Conservation (phyloP, 2,113 vertebrate genomes). For the Oryzias woworae region DNA sequence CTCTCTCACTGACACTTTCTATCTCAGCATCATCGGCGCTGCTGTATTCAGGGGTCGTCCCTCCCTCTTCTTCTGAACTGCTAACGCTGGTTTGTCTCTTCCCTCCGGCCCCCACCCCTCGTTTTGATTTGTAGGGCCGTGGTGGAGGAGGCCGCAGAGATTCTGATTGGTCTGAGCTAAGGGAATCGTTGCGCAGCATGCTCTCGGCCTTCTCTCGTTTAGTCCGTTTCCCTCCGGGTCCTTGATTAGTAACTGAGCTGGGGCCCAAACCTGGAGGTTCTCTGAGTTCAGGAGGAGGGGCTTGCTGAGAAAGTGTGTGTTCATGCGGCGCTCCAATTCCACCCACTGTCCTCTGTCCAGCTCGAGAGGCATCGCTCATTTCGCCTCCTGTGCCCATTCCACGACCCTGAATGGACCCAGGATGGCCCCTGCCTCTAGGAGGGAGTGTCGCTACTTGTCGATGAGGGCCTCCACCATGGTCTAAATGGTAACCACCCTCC, state of each 20-base stretch:
- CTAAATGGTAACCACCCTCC: constrained; percentile 73
- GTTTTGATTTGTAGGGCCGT: constrained; percentile 91
- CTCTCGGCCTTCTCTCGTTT: constrained; percentile 95
- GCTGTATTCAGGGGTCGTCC: constrained; percentile 96
- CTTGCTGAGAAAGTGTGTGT: constrained; percentile 79
- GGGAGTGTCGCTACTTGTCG: constrained; percentile 52
- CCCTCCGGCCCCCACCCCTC: constrained; percentile 79
- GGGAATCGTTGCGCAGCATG: constrained; percentile 97
- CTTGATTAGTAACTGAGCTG: constrained; percentile 84
- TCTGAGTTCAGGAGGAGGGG: constrained; percentile 83
- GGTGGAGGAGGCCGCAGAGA: constrained; percentile 93
- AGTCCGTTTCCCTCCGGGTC: constrained; percentile 82
- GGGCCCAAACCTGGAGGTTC: constrained; percentile 81
- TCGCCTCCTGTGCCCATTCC: constrained; percentile 31
- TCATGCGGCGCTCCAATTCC: constrained; percentile 76
- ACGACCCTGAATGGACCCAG: constrained; percentile 35
- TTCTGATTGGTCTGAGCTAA: constrained; percentile 96
- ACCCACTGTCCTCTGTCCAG: constrained; percentile 76
- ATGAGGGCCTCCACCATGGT: constrained; percentile 49
- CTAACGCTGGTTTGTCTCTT: constrained; percentile 95
- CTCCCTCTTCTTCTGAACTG: constrained; percentile 98
- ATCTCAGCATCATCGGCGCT: constrained; percentile 98
- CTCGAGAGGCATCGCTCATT: constrained; percentile 24
- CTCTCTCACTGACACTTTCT: constrained; percentile 96
- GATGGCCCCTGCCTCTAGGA: constrained; percentile 55